Conservation (phyloP, 2,888 invertebrate genomes). For the Drosophila multiciliata region DNA sequence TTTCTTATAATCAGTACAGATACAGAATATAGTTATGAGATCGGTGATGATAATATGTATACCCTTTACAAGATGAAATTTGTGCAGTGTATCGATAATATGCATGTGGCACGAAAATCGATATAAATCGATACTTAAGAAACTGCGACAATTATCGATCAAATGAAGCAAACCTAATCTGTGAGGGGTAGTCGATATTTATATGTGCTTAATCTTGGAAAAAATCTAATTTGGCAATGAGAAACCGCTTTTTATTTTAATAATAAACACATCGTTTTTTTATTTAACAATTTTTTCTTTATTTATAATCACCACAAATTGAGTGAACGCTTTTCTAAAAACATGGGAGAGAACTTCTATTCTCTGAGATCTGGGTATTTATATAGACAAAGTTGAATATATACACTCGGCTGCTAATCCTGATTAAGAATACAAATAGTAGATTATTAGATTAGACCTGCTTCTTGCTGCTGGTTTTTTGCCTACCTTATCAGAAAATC, state of each 20-base stretch:
- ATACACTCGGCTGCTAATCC: background rate
- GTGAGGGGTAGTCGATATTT: rapidly evolving
- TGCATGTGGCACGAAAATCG: background rate
- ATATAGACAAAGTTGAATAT: too few species aligned
- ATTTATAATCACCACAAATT: too few species aligned
- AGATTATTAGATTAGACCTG: background rate
- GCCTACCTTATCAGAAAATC: background rate
- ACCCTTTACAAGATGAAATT: rapidly evolving
- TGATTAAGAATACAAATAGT: background rate
- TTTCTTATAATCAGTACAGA: background rate
- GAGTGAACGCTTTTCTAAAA: too few species aligned
- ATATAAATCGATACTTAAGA: background rate
- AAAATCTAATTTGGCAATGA: background rate
- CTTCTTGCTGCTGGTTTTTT: background rate
- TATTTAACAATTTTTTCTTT: background rate
- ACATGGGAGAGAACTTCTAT: background rate
- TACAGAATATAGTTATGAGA: background rate
- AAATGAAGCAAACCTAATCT: background rate
- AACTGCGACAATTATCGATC: background rate
- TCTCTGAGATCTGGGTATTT: background rate
- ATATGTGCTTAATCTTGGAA: background rate
- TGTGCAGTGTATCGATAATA: background rate
- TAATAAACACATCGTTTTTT: background rate
- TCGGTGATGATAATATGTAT: background rate
- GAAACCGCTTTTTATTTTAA: background rate